Evolutionary conservation across 2,113 vertebrate genomes (phyloP).

Genomic region (Scalopus aquaticus): DNA sequence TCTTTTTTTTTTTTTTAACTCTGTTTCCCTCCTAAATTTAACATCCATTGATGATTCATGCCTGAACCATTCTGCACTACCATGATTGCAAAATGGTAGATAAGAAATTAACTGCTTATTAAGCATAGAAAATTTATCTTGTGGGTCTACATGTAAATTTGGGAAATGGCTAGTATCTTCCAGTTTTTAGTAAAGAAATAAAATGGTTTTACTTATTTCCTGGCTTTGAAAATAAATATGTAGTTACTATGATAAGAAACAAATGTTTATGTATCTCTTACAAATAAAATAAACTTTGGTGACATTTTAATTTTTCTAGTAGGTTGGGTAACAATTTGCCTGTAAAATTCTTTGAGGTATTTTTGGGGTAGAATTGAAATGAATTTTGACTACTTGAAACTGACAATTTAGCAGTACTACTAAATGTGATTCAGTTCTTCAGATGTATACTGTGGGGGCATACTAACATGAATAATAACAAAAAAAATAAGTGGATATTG

Average conservation of each 20-base stretch:
- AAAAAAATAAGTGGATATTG: neutral
- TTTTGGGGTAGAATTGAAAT: neutral
- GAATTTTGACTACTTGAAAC: neutral
- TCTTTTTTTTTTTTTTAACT: neutral
- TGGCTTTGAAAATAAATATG: neutral
- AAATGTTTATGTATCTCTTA: constrained; percentile 2
- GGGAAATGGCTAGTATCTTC: neutral
- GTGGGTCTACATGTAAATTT: constrained; percentile 1
- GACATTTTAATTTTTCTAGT: constrained; percentile 12
- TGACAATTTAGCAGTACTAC: neutral
- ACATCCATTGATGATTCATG: neutral
- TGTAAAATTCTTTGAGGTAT: neutral
- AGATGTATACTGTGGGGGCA: neutral
- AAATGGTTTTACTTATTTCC: neutral
- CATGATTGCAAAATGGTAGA: neutral
- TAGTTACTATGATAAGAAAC: neutral
- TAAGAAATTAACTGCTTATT: neutral
- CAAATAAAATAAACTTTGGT: neutral
- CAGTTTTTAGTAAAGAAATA: constrained; percentile 10
- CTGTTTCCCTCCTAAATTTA: neutral
- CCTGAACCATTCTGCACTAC: neutral
- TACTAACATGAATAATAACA: neutral
- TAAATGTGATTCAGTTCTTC: neutral
- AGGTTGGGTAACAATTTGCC: neutral
- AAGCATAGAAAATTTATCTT: neutral